Percentiles rank a stretch among this genome's conserved stretches.
These are phyloP conservation scores for Ancistrus triradiatus DNA, from an alignment of 2,113 vertebrate genomes.

Conservation along the genomic window DNA sequence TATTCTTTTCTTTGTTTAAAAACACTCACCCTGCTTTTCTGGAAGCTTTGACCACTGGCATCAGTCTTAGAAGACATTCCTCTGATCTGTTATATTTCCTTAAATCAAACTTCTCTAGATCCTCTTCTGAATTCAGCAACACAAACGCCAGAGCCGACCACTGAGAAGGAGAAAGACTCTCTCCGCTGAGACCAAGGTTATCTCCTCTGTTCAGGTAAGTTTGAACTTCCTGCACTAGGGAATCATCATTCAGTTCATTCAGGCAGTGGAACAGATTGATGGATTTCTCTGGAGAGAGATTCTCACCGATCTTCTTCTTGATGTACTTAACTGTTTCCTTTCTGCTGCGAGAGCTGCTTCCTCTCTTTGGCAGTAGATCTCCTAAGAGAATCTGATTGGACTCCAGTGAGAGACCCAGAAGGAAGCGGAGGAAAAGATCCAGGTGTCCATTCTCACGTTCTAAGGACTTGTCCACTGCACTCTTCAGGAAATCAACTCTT, in stretches of 20 bases:
- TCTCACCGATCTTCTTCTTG: conserved; percentile 19
- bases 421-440: conserved; percentile 19
- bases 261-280: conserved; percentile 39
- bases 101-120: conserved; percentile 26
- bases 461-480: conserved; percentile 29
- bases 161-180: conserved; percentile 11
- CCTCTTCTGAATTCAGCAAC: conserved; percentile 12
- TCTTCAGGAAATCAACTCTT: neutral
- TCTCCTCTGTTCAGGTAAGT: neutral
- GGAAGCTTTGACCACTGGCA: conserved; percentile 23
- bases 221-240: conserved; percentile 27
- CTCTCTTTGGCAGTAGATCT: neutral
- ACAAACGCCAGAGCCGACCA: conserved; percentile 26
- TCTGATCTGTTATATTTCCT: conserved; percentile 18
- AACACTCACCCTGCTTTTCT: conserved; percentile 25
- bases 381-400: conserved; percentile 16
- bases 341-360: neutral
- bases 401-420: conserved; percentile 29
- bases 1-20: no score
- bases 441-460: conserved; percentile 19
- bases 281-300: conserved; percentile 20
- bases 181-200: neutral
- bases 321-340: conserved; percentile 7
- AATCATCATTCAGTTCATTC: conserved; percentile 29
- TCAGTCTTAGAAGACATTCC: conserved; percentile 29